Evolutionary conservation across 2,113 vertebrate species (phyloP).

Genomic region (Sarotherodon lohbergeri): DNA sequence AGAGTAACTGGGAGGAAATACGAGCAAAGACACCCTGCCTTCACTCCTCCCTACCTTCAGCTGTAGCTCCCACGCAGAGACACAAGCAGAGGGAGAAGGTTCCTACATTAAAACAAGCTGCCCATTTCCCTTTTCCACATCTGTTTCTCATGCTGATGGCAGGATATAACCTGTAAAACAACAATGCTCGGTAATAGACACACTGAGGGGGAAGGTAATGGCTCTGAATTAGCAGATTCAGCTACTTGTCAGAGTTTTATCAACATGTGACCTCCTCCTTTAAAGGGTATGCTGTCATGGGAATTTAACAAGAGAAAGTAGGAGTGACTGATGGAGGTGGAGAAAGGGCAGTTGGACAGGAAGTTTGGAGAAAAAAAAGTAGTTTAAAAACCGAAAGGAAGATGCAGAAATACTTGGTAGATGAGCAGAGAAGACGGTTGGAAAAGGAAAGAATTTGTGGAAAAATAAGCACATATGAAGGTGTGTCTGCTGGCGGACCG

Average conservation of each 20-base stretch:
- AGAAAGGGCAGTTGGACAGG: background rate
- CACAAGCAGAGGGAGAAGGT: constrained; percentile 8
- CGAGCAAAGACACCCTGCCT: constrained; percentile 14
- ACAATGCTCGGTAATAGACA: constrained; percentile 30
- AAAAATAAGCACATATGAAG: constrained; percentile 18
- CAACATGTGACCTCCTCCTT: background rate
- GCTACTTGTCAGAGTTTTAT: constrained; percentile 20
- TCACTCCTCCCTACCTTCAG: background rate
- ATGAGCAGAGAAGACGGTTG: background rate
- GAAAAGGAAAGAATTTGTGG: constrained; percentile 2
- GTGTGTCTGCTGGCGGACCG: background rate
- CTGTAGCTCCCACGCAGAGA: constrained; percentile 12
- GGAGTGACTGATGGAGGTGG: constrained; percentile 14
- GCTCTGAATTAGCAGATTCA: constrained; percentile 27
- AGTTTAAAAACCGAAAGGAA: constrained; percentile 11
- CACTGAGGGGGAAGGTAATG: constrained; percentile 5
- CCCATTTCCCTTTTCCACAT: constrained; percentile 58
- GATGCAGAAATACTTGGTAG: background rate
- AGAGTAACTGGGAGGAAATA: background rate
- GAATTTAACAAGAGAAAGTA: constrained; percentile 25
- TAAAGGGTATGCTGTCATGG: background rate
- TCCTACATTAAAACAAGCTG: constrained; percentile 33
- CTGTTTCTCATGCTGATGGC: constrained; percentile 65
- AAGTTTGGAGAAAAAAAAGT: background rate
- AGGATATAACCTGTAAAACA: constrained; percentile 65